A percentile compares a stretch with the other conserved stretches of the same genome.
Evolutionary conservation across 1,140 invertebrate genomes (phyloP).

Genomic region (Drosophila santomea): DNA sequence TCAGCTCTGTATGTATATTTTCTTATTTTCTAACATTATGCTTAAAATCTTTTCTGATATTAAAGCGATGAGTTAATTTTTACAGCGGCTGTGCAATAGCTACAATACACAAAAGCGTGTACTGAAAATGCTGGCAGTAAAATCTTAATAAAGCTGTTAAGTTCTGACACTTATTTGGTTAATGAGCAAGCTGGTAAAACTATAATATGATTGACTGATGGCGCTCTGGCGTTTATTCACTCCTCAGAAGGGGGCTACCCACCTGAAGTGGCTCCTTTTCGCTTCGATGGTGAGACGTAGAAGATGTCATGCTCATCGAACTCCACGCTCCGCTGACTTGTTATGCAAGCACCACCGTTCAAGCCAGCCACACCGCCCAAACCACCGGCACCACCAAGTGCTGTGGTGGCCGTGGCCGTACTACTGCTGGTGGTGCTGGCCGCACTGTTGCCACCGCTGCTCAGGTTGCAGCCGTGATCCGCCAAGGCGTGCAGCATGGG

Average conservation of each 20-base stretch:
- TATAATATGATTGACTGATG: not conserved
- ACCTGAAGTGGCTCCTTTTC: constrained; percentile 59
- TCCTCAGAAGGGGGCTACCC: not conserved
- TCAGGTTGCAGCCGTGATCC: constrained; percentile 71
- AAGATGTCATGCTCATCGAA: constrained; percentile 82
- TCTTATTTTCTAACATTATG: too few relatives aligned
- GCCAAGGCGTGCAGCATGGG: constrained; percentile 60
- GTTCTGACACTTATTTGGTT: not conserved
- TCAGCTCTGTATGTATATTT: too few relatives aligned
- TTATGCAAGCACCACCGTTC: constrained; percentile 6
- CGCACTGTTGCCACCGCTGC: constrained; percentile 72
- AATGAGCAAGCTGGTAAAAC: not conserved
- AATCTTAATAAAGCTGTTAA: not conserved
- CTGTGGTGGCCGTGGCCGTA: constrained; percentile 72
- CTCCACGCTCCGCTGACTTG: constrained; percentile 52
- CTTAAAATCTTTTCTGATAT: not conserved
- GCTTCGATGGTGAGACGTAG: constrained; percentile 79
- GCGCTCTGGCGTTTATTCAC: not conserved
- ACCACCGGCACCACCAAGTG: constrained; percentile 27
- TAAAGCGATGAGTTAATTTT: too few relatives aligned
- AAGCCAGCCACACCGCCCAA: not conserved
- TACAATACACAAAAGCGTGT: too few relatives aligned
- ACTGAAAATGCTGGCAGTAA: too few relatives aligned
- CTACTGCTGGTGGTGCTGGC: constrained; percentile 76
- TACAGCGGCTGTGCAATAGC: too few relatives aligned